phyloP scores from a whole-genome alignment of 2,797 vertebrate species.

The Rhinichthys osculus region DNA sequence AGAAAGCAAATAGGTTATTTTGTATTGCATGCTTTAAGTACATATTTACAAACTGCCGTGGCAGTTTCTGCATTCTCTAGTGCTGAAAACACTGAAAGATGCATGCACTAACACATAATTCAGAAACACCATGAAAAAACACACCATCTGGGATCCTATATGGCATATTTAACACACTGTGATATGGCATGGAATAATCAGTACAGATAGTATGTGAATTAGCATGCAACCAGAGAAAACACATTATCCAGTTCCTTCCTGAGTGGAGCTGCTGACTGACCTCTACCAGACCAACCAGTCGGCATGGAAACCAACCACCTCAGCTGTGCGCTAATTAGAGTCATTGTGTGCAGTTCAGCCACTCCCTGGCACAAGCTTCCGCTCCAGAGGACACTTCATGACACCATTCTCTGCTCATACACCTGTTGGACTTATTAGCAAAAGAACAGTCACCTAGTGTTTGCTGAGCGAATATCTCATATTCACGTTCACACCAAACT shows the following conservation, averaged over 20 bases:
- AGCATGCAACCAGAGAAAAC: constrained; percentile 9
- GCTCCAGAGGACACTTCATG: constrained; percentile 33
- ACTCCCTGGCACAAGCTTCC: constrained; percentile 50
- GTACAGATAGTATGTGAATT: background rate
- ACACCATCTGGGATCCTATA: background rate
- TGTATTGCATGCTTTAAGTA: background rate
- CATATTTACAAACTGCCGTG: background rate
- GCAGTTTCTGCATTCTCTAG: background rate
- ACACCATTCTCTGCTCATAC: constrained; percentile 8
- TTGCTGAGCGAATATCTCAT: constrained; percentile 4
- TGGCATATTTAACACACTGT: background rate
- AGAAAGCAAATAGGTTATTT: background rate
- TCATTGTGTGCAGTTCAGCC: constrained; percentile 64
- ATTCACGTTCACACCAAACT: background rate
- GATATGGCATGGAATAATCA: constrained; percentile 5
- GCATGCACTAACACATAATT: background rate
- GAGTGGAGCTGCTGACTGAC: constrained; percentile 43
- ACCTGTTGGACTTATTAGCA: constrained; percentile 36
- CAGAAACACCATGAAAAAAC: too few species aligned
- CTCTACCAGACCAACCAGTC: constrained; percentile 57
- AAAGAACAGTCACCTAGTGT: background rate
- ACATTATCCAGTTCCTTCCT: constrained; percentile 25
- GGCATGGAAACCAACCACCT: constrained; percentile 72
- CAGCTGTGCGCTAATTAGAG: constrained; percentile 72
- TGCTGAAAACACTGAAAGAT: background rate